Percentiles rank a stretch among this genome's conserved stretches.
phyloP scores from a whole-genome alignment of 2,113 vertebrate genomes.

The Psilopogon haemacephalus region DNA sequence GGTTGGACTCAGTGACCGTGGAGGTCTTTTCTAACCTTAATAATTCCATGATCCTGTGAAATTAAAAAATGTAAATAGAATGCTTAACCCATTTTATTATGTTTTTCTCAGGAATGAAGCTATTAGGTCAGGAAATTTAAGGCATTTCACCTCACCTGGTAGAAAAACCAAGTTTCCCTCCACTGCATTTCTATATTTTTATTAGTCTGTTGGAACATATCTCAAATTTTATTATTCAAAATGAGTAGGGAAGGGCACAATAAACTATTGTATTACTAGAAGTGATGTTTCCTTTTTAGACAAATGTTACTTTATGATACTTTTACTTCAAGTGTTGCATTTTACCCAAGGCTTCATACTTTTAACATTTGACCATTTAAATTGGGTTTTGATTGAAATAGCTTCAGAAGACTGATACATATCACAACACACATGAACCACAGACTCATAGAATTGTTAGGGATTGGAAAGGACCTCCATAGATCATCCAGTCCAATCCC shows the following conservation, averaged over 20 bases:
- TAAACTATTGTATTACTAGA: not conserved
- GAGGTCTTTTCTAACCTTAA: no score
- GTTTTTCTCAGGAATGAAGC: not conserved
- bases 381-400: not conserved
- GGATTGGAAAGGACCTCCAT: no score
- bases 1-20: no score
- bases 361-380: not conserved
- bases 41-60: not conserved
- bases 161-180: not conserved
- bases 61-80: not conserved
- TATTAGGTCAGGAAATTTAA: not conserved
- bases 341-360: not conserved
- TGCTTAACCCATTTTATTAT: not conserved
- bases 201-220: not conserved
- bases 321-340: not conserved
- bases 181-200: not conserved
- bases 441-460: no score
- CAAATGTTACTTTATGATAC: not conserved
- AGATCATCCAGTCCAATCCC: no score
- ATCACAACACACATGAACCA: not conserved
- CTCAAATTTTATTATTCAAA: not conserved
- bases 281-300: not conserved
- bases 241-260: not conserved
- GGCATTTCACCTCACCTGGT: not conserved
- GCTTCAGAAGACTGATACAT: not conserved